Base-by-base conservation (phyloP, 2,797 vertebrate species). In the Ptychadena robeensis region DNA sequence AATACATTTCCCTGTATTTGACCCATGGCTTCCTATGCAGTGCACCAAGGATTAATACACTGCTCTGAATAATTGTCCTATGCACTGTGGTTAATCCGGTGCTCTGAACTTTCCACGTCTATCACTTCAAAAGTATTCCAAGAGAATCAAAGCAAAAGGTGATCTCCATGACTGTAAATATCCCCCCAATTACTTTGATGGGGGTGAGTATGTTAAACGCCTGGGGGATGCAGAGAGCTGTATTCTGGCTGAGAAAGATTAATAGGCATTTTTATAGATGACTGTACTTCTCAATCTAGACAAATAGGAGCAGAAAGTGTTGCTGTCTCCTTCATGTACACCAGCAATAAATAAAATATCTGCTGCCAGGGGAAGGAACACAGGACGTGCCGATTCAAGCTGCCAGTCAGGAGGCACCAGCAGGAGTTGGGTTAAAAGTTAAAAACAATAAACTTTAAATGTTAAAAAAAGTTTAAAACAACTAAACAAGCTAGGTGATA, bases 261-360 rank as follows among this genome's bases (percentile, higher is more conserved):
- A 74, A 84, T 84, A 76, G 48, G 14, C 64, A 61, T 73, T 84
- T 84, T 84, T 84, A 84, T 84, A 84, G 82, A 84, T 74, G 82
- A 32, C 70, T 79, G 28, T 73, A 68, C 34, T 79, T 83, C 76
- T 61, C 82, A 79, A 73, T 79, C 75, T 32, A 79, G 74, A 79
- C 69, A 73, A 79, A 83, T 83, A 79, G 44, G 48, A 83, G 40
- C 63, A 61, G 70, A 83, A 79, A 74, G 70, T 61, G 76, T 70
- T 25, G 75, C 76, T 83, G 82, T 79, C 75, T 83, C 59, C 69
- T 73, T 35, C n/a, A 12, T 28, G 28, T 34, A 73, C 75, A 73
- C 69, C 63, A 79, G 76, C 76, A 61, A 84, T 84, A 84, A 84
- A 84, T 79, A 72, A 74, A 59, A 78, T 67, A 67, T 74, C 70